phyloP scores from a whole-genome alignment of 2,113 vertebrate species.

The Perca flavescens region DNA sequence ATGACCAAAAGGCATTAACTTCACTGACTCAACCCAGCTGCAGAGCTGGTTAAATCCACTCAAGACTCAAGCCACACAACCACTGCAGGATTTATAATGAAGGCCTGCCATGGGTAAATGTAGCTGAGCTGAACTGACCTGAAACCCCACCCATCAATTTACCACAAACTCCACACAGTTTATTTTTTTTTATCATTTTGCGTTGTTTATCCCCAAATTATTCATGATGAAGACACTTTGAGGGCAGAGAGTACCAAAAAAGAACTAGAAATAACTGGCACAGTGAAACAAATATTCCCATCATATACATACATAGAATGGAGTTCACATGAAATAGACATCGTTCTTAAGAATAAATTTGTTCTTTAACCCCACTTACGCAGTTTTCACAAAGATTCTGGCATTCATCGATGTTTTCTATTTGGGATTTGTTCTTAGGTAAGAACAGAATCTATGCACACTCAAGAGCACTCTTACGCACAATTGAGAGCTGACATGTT shows the following conservation, averaged over 20 bases:
- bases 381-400: too few species aligned
- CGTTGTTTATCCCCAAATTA: conserved; percentile 4
- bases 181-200: not conserved
- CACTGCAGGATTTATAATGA: conserved; percentile 48
- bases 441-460: too few species aligned
- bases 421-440: too few species aligned
- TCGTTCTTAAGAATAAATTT: too few species aligned
- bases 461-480: too few species aligned
- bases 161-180: not conserved
- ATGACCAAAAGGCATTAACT: conserved; percentile 37
- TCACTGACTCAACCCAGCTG: conserved; percentile 48
- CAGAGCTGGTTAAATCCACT: conserved; percentile 34
- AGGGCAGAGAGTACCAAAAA: conserved; percentile 1
- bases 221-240: conserved; percentile 14
- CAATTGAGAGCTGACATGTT: too few species aligned
- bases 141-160: not conserved
- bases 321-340: not conserved
- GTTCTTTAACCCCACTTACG: too few species aligned
- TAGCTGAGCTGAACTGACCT: conserved; percentile 11
- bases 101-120: conserved; percentile 44
- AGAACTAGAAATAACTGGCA: not conserved
- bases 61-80: conserved; percentile 51
- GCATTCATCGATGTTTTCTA: too few species aligned
- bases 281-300: conserved; percentile 17
- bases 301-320: not conserved